Conservation (phyloP, 2,113 vertebrate species). For the Trogon surrucura region DNA sequence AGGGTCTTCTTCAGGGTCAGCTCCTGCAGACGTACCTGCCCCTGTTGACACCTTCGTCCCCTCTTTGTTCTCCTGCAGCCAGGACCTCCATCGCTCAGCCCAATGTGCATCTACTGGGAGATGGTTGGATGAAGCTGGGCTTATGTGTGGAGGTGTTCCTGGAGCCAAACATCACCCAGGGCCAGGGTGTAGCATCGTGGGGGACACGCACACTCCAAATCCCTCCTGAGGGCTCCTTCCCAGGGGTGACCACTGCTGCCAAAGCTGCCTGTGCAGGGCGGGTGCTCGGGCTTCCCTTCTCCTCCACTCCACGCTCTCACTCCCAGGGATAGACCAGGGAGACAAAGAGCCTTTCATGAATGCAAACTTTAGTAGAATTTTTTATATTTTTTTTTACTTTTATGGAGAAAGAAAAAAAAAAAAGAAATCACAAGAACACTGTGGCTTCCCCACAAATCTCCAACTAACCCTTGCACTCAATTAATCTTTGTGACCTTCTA, state of each 20-base stretch:
- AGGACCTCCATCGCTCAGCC: neutral
- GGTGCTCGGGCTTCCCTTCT: neutral
- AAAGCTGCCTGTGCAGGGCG: neutral
- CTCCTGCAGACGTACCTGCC: neutral
- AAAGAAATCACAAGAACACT: neutral
- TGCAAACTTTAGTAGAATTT: neutral
- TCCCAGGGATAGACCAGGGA: neutral
- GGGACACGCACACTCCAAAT: neutral
- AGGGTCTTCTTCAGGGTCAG: neutral
- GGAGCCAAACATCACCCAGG: neutral
- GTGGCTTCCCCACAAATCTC: constrained; percentile 43
- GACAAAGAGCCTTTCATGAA: neutral
- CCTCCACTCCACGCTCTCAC: accelerated
- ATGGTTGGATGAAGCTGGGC: neutral
- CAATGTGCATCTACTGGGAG: neutral
- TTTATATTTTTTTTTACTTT: constrained; percentile 22
- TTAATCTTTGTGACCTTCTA: constrained; percentile 45
- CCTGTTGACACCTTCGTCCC: neutral
- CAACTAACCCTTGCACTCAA: constrained; percentile 67
- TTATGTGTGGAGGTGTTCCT: neutral
- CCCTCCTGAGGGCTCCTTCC: neutral
- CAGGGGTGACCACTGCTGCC: accelerated
- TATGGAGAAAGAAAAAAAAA: neutral
- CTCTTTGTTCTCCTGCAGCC: accelerated
- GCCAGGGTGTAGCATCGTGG: neutral